Conservation (phyloP, 2,888 invertebrate species). For the Drosophila stalkeri region DNA sequence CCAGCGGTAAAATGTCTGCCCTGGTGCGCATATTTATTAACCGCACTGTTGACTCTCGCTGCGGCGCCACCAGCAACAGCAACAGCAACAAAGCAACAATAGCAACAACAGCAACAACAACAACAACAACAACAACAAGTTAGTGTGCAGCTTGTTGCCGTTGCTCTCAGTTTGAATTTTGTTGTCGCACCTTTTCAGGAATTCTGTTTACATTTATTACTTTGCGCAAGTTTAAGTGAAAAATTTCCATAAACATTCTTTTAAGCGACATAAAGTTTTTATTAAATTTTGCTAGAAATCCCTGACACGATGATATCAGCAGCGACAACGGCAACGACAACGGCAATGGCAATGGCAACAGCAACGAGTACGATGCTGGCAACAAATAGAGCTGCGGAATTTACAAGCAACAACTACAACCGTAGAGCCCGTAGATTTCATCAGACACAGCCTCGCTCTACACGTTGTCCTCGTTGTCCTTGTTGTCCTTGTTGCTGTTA, state of each 20-base stretch:
- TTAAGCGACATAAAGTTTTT: constrained; percentile 84
- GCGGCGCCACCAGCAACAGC: constrained; percentile 32
- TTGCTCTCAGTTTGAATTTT: constrained; percentile 67
- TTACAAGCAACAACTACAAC: constrained; percentile 61
- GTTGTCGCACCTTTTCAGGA: constrained; percentile 82
- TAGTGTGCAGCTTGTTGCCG: constrained; percentile 1
- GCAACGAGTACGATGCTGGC: constrained; percentile 39
- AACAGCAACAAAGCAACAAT: neutral
- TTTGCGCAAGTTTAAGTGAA: constrained; percentile 84
- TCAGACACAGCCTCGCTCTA: neutral
- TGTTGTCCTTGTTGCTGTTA: constrained; percentile 41
- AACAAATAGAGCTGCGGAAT: constrained; percentile 77
- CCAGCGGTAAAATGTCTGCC: constrained; percentile 59
- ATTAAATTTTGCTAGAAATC: constrained; percentile 82
- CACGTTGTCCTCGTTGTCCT: neutral
- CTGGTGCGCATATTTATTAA: constrained; percentile 76
- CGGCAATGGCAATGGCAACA: constrained; percentile 25
- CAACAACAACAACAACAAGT: neutral
- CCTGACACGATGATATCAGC: constrained; percentile 78
- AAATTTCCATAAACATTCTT: constrained; percentile 84
- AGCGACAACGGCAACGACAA: constrained; percentile 53
- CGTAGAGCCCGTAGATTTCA: constrained; percentile 39
- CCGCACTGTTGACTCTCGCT: constrained; percentile 76
- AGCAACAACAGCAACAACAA: neutral
- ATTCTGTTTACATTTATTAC: constrained; percentile 84